Percentiles rank a stretch among this genome's conserved stretches.
Evolutionary conservation across 1,140 invertebrate species (phyloP).

Genomic region (Lordiphosa mommai): DNA sequence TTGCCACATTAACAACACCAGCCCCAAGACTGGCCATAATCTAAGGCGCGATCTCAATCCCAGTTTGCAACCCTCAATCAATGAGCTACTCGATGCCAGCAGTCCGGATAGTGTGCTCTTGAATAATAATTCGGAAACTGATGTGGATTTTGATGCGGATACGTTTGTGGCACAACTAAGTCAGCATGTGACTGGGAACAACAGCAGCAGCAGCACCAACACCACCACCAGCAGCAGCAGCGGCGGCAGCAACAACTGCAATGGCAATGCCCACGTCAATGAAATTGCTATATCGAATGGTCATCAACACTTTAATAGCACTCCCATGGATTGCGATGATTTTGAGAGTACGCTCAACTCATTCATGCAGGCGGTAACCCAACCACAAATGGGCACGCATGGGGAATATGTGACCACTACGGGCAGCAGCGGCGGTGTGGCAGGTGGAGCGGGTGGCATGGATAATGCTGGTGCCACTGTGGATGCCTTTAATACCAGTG

Average conservation of each 20-base stretch:
- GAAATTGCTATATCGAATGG: too few relatives aligned
- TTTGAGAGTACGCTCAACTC: constrained; percentile 74
- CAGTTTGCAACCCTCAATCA: constrained; percentile 71
- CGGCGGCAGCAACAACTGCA: constrained; percentile 9
- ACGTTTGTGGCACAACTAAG: constrained; percentile 70
- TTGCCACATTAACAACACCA: constrained; percentile 12
- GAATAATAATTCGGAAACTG: constrained; percentile 53
- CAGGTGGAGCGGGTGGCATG: constrained; percentile 7
- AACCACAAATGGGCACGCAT: constrained; percentile 49
- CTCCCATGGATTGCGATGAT: constrained; percentile 79
- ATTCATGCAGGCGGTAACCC: constrained; percentile 65
- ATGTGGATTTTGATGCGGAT: constrained; percentile 70
- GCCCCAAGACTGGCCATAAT: constrained; percentile 29
- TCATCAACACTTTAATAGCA: constrained; percentile 38
- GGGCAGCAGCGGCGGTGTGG: constrained; percentile 17
- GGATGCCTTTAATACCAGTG: constrained; percentile 61
- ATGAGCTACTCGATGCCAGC: constrained; percentile 66
- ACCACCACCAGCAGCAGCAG: constrained; percentile 14
- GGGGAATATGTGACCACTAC: constrained; percentile 17
- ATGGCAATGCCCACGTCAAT: constrained; percentile 1
- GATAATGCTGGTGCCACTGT: constrained; percentile 13
- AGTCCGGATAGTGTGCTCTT: constrained; percentile 55
- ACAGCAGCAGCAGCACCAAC: constrained; percentile 17
- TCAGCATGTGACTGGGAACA: constrained; percentile 46
- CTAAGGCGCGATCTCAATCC: constrained; percentile 74